Percentiles rank a stretch among this genome's conserved stretches.
phyloP scores from a whole-genome alignment of 2,113 vertebrate genomes.

The Progne subis region DNA sequence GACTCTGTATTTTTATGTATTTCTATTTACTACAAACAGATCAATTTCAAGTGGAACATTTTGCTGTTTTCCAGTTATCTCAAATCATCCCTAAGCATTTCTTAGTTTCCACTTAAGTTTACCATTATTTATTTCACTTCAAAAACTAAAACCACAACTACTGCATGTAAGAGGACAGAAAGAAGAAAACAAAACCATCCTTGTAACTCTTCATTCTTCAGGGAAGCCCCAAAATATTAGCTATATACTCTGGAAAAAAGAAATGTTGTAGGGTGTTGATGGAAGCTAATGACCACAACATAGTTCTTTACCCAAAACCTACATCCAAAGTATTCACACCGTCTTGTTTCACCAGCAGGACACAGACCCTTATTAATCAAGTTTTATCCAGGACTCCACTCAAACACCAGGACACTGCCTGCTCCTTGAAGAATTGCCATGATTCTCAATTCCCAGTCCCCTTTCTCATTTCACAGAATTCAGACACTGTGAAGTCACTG shows the following conservation, averaged over 20 bases:
- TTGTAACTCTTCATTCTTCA: background rate
- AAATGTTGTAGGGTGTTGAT: accelerated
- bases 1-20: background rate
- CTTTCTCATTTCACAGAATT: background rate
- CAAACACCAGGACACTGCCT: background rate
- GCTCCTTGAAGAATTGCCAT: background rate
- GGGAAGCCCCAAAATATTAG: background rate
- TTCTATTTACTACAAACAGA: background rate
- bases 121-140: background rate
- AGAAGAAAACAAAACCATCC: background rate
- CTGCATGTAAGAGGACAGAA: background rate
- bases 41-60: background rate
- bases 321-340: background rate
- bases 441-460: background rate
- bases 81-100: background rate
- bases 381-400: background rate
- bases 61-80: background rate
- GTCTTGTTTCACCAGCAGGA: background rate
- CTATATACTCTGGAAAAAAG: background rate
- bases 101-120: background rate
- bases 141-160: background rate
- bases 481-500: background rate
- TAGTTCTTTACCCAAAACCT: background rate
- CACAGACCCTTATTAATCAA: background rate
- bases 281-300: background rate